Conservation (phyloP, 2,113 vertebrate species). For the Ondatra zibethicus region DNA sequence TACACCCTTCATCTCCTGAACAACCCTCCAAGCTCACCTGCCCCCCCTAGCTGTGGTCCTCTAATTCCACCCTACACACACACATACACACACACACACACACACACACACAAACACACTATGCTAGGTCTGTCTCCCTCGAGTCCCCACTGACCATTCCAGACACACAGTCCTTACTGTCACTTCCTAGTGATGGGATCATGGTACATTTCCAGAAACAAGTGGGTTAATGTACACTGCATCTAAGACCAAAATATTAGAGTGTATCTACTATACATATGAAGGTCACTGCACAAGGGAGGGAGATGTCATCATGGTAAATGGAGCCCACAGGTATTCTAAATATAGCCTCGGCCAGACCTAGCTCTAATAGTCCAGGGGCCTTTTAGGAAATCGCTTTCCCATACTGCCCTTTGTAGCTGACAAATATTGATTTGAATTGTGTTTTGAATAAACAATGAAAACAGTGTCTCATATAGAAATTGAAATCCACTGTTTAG, state of each 20-base stretch:
- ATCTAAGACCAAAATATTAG: slow-evolving; percentile 21
- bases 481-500: not conserved
- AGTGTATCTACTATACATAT: not conserved
- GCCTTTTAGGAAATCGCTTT: slow-evolving; percentile 64
- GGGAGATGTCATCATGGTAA: not conserved
- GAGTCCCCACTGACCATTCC: not conserved
- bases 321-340: slow-evolving; percentile 1
- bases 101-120: accelerated
- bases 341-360: not conserved
- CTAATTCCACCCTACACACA: not conserved
- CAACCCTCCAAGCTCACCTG: not conserved
- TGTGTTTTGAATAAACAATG: slow-evolving; percentile 67
- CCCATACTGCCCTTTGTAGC: slow-evolving; percentile 65
- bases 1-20: accelerated
- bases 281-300: slow-evolving; percentile 37
- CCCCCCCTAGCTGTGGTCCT: not conserved
- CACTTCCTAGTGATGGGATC: not conserved
- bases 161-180: accelerated
- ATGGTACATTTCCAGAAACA: not conserved
- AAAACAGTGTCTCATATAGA: not conserved
- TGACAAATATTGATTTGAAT: slow-evolving; percentile 72
- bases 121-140: not conserved
- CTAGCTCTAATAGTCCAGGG: not conserved
- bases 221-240: not conserved
- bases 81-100: accelerated